Evolutionary conservation across 2,797 vertebrate genomes (phyloP).

Genomic region (Prionace glauca): DNA sequence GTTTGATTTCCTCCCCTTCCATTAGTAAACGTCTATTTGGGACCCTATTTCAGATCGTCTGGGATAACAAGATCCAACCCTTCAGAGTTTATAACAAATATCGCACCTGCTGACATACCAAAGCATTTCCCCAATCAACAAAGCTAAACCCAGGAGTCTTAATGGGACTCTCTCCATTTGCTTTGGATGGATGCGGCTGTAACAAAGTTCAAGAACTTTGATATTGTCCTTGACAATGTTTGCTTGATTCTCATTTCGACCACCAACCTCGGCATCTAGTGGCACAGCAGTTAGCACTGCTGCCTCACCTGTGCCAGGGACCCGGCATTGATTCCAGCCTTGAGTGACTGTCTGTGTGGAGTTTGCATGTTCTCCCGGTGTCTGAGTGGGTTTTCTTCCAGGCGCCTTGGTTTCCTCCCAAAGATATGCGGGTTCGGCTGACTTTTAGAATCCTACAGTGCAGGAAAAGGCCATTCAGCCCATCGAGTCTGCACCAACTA

Average conservation of each 20-base stretch:
- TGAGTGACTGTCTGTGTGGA: no score
- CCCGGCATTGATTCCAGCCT: no score
- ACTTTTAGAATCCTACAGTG: no score
- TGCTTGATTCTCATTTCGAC: neutral
- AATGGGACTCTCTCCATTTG: neutral
- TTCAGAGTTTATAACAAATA: neutral
- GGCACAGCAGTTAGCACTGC: no score
- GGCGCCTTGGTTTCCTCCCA: no score
- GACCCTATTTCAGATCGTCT: neutral
- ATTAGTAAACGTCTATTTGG: neutral
- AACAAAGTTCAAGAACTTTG: neutral
- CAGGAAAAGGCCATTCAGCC: no score
- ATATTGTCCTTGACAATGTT: neutral
- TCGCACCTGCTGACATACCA: neutral
- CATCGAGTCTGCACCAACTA: no score
- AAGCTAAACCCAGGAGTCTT: neutral
- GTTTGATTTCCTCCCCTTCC: neutral
- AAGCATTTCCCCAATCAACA: neutral
- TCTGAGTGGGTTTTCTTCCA: no score
- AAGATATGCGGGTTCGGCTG: no score
- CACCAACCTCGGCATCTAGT: neutral
- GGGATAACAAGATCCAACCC: neutral
- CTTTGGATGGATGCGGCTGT: neutral
- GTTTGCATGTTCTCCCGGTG: no score
- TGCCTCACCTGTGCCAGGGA: no score